Base-by-base conservation (phyloP, 1,140 invertebrate species). In the Venustaconcha ellipsiformis region DNA sequence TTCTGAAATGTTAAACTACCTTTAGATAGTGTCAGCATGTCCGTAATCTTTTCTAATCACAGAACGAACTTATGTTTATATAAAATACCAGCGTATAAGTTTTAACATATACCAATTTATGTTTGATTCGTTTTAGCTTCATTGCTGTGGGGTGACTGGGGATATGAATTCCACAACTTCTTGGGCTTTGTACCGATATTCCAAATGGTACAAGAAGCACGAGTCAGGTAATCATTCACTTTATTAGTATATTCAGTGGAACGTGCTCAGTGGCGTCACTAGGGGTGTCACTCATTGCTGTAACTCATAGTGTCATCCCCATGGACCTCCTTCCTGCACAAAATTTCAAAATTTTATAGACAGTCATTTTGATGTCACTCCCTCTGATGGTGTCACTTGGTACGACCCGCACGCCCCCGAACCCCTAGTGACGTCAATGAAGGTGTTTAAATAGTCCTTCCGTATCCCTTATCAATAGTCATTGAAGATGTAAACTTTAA, bases 131-230 rank as follows among this genome's bases (percentile, higher is more conserved):
- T 78, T 83, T 20, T 70, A 86, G 85, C 76, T 86, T 55, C 63
- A 82, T 48, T 86, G 85, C 70, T 86, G 85, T 70, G 85, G 85
- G 14, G 81, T 83, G 0, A 80, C 76, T 59, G 85, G 85, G 4
- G 80, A 69, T 20, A 57, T 74, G 8, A 85, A 86, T 70, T 81
- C 76, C 20, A 80, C 82, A 17, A 81, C 81, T 37, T 86, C 85
- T 0, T 86, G 85, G 85, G 83, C 82, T n/a, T 75, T 84, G 20
- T 86, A 85, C 70, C 81, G 30, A 67, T 64, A 81, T 55, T 76
- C 81, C 12, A 65, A 77, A 58, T 86, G 85, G 85, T 84, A 68
- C 59, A 78, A 70, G 26, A 56, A 64, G 15, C 62, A 66, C 23
- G 69, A 75, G 23, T 70, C 78, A 57, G 79, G 82, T 83, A 64